Evolutionary conservation across 2,797 vertebrate species (phyloP), one percentile per base, ranked within the genome.

Genomic region (Coreius guichenoti): DNA sequence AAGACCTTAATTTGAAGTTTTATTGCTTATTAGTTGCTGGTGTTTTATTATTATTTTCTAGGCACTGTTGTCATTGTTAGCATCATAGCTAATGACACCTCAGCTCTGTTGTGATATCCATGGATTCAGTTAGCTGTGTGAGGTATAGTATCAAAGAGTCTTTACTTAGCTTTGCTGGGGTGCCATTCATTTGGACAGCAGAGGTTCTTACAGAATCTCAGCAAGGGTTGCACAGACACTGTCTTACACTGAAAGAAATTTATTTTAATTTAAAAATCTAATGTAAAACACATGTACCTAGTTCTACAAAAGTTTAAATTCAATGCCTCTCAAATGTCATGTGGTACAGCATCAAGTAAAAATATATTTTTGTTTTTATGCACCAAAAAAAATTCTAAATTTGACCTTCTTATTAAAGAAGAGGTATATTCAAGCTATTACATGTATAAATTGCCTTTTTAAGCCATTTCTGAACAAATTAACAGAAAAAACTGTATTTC

Each of bases 141-240:
- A 54, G 4, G n/a, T 47, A 31, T n/a, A 49, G 68, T 54, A 80
- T 68, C 21, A 81, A 19, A 4, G 2, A 75, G 33, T 58, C 19
- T 72, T 39, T 82, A 26, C 58, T 82, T 72, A 43, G 51, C 51
- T 36, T 72, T 23, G 67, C 80, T 31, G n/a, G 33, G 26, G 17
- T 51, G 43, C 69, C 11, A 81, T 72, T 58, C 16, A 31, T 61
- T 43, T 58, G 51, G 36, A 72, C 36, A 72, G 23, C 1, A 12
- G 33, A 72, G 12, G 26, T 74, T 47, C 45, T 13, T 51, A 51
- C 47, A 51, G 26, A 74, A 74, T 31, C 43, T 72, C 21, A 26
- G 14, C 69, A 47, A 17, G 69, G n/a, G 70, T 16, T 26, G 39
- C 23, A 73, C 14, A 73, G 14, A 49, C n/a, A 45, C 39, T 43